Evolutionary conservation across 2,113 vertebrate genomes (phyloP), one percentile per base, ranked within the genome.

Genomic region (Dermatemys mawii): DNA sequence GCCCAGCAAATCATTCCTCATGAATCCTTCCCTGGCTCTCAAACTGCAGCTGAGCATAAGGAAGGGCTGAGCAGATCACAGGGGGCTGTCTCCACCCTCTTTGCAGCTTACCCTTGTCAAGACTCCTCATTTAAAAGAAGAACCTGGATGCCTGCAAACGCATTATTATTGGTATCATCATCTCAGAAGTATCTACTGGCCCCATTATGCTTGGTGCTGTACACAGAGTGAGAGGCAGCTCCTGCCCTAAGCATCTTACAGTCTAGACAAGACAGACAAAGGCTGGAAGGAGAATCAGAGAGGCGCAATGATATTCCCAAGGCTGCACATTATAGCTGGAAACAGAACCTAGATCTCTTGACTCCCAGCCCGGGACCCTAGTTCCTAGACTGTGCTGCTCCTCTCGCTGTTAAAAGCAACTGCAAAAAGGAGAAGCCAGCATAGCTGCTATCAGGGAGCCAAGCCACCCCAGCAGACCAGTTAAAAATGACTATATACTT

Each of bases 401-500:
- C 82, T 90, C 78, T 81, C 19, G 63, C 32, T 44, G 0, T 82
- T 70, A 2, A 27, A 35, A 85, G 84, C 73, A 16, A 8, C 0
- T 0, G 16, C 2, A 16, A 63, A 82, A 51, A 81, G 78, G 35
- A 89, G 44, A 89, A 93, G 83, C 60, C 84, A 87, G 26, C 0
- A 0, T 79, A 86, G 63, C 38, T 6, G 70, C 67, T 44, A 41
- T 75, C 10, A 44, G 95, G 91, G 84, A 83, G 88, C 78, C 0
- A 0, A 86, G 83, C 84, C 83, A 88, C 73, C 51, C 21, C 55
- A 86, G 86, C 93, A 78, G 70, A 96, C 84, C 53, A 87, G 93
- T 93, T 96, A 94, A 94, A 97, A 96, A 93, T 95, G 91, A 87
- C 93, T 93, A 41, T 94, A 80, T 94, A 50, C 88, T 96, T 93